Evolutionary conservation across 2,888 invertebrate species (phyloP).

Genomic region (Melinopterus prodromus): DNA sequence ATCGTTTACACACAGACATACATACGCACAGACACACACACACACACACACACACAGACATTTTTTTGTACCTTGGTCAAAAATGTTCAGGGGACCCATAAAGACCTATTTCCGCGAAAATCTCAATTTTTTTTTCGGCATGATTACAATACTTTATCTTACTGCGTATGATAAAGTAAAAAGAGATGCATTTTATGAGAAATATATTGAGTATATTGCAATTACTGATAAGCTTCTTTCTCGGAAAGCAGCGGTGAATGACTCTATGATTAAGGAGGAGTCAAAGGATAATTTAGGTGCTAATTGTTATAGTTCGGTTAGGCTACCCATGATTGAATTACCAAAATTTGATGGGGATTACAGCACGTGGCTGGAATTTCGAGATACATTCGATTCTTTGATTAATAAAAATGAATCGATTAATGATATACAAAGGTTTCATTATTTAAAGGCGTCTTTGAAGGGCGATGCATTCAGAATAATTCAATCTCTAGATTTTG

Average conservation of each 20-base stretch:
- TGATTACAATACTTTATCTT: too few relatives aligned
- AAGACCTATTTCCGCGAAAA: too few relatives aligned
- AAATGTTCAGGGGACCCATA: too few relatives aligned
- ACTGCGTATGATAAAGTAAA: too few relatives aligned
- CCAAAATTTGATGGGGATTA: constrained; percentile 27
- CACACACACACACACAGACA: too few relatives aligned
- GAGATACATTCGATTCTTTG: constrained; percentile 14
- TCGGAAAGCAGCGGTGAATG: not conserved
- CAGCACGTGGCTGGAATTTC: constrained; percentile 22
- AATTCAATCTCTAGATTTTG: constrained; percentile 17
- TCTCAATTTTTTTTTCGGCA: too few relatives aligned
- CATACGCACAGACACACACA: too few relatives aligned
- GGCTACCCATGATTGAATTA: constrained; percentile 19
- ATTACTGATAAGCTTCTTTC: too few relatives aligned
- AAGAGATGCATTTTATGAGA: constrained; percentile 6
- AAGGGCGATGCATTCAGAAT: constrained; percentile 12
- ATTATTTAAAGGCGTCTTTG: constrained; percentile 25
- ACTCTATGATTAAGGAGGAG: not conserved
- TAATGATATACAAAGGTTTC: constrained; percentile 22
- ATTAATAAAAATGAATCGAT: constrained; percentile 18
- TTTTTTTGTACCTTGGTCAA: too few relatives aligned
- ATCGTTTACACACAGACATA: too few relatives aligned
- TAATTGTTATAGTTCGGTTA: not conserved
- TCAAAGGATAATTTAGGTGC: too few relatives aligned
- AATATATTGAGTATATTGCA: too few relatives aligned